Percentiles rank a stretch among this genome's conserved stretches.
phyloP scores from a whole-genome alignment of 2,797 vertebrate genomes.

The Synanceia verrucosa region DNA sequence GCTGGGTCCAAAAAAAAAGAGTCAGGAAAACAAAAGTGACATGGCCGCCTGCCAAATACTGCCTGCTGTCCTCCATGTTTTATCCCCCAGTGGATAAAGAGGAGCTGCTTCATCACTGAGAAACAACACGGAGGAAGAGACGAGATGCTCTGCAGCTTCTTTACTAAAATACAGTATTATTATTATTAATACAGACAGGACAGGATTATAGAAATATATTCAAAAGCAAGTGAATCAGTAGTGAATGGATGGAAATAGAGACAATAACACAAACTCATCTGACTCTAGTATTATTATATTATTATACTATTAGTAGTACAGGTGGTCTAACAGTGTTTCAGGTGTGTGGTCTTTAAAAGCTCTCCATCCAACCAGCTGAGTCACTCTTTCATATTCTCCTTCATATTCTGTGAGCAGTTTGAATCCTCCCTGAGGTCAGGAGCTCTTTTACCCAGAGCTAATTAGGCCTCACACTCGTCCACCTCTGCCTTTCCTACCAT shows the following conservation, averaged over 20 bases:
- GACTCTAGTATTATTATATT: no score
- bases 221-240: no score
- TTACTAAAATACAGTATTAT: not conserved
- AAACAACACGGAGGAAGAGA: conserved; percentile 7
- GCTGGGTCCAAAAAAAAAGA: not conserved
- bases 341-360: no score
- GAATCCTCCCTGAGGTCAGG: conserved; percentile 48
- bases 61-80: conserved; percentile 20
- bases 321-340: no score
- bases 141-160: not conserved
- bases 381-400: conserved; percentile 20
- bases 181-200: not conserved
- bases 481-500: conserved; percentile 14
- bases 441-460: conserved; percentile 47
- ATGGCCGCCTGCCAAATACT: conserved; percentile 38
- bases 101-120: conserved; percentile 30
- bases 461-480: conserved; percentile 59
- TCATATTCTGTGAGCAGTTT: conserved; percentile 51
- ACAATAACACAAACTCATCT: no score
- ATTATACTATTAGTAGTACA: no score
- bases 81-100: conserved; percentile 25
- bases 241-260: not conserved
- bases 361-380: no score
- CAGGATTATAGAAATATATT: not conserved
- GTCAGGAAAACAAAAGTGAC: conserved; percentile 30